phyloP scores from a whole-genome alignment of 2,797 vertebrate species.

The Etheostoma nigrum region DNA sequence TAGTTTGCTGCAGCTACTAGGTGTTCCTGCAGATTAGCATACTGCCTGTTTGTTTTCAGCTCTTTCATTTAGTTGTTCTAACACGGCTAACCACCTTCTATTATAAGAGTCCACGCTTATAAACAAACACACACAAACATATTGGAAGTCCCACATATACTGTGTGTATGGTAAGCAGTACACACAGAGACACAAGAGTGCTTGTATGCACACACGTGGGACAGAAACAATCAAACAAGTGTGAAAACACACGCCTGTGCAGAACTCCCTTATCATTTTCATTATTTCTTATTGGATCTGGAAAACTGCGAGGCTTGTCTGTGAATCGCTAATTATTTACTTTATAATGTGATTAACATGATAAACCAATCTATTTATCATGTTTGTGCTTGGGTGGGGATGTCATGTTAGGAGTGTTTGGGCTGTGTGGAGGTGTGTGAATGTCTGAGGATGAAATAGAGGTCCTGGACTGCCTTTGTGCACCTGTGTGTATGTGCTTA shows the following conservation, averaged over 20 bases:
- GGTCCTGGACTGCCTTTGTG: constrained; percentile 11
- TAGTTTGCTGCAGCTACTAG: constrained; percentile 28
- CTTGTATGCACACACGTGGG: not conserved
- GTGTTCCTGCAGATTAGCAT: constrained; percentile 48
- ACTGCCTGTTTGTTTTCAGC: constrained; percentile 58
- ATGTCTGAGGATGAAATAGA: constrained; percentile 26
- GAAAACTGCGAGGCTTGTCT: not conserved
- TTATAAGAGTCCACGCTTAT: constrained; percentile 27
- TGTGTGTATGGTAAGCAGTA: not conserved
- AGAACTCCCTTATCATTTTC: constrained; percentile 2
- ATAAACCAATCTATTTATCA: constrained; percentile 28
- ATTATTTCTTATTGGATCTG: constrained; percentile 10
- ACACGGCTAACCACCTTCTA: constrained; percentile 47
- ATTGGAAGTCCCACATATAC: not conserved
- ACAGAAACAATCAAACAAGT: not conserved
- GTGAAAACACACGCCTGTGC: not conserved
- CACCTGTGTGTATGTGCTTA: constrained; percentile 3
- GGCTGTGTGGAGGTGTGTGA: constrained; percentile 22
- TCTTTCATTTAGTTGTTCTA: constrained; percentile 62
- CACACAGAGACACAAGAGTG: not conserved
- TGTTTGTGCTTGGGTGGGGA: not conserved
- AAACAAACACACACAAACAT: constrained; percentile 25
- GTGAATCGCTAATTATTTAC: constrained; percentile 26
- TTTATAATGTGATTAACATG: constrained; percentile 25
- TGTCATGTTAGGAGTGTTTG: constrained; percentile 21